These are phyloP conservation scores for Sinopyrophorus schimmeli DNA, from an alignment of 2,888 invertebrate genomes.

Conservation along the genomic window DNA sequence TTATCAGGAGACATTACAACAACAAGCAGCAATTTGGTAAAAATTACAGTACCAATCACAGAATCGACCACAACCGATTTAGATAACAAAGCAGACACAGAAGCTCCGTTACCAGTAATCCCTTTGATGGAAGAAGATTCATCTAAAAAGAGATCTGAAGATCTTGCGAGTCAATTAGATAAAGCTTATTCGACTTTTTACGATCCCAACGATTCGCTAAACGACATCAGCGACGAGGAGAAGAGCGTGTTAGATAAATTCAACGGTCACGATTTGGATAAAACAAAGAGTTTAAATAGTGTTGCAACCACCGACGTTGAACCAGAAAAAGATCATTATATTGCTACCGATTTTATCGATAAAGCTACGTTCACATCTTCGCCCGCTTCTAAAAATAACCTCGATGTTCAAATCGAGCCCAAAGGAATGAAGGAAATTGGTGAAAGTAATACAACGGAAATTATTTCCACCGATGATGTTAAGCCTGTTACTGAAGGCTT, in stretches of 20 bases:
- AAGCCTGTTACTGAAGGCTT: constrained; percentile 51
- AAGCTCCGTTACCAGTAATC: constrained; percentile 36
- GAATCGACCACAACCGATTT: constrained; percentile 20
- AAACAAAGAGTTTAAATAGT: constrained; percentile 18
- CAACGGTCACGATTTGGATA: constrained; percentile 7
- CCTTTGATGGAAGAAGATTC: constrained; percentile 33
- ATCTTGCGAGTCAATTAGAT: constrained; percentile 38
- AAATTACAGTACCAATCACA: constrained; percentile 43
- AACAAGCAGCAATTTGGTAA: constrained; percentile 46
- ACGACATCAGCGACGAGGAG: constrained; percentile 45
- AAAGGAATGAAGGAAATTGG: constrained; percentile 50
- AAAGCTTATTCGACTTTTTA: too few relatives aligned
- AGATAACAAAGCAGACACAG: constrained; percentile 29
- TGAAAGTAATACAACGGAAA: constrained; percentile 54
- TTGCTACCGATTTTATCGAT: constrained; percentile 33
- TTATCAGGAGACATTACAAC: constrained; percentile 38
- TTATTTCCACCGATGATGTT: constrained; percentile 32
- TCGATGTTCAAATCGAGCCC: constrained; percentile 29
- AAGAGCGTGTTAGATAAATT: constrained; percentile 44
- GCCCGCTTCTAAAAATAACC: constrained; percentile 30
- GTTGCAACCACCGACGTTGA: constrained; percentile 29
- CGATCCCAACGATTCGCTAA: constrained; percentile 34
- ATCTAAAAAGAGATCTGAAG: constrained; percentile 29
- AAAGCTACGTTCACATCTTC: constrained; percentile 29
- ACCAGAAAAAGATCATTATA: constrained; percentile 34